phyloP scores from a whole-genome alignment of 2,797 vertebrate species.

The Chelon labrosus region DNA sequence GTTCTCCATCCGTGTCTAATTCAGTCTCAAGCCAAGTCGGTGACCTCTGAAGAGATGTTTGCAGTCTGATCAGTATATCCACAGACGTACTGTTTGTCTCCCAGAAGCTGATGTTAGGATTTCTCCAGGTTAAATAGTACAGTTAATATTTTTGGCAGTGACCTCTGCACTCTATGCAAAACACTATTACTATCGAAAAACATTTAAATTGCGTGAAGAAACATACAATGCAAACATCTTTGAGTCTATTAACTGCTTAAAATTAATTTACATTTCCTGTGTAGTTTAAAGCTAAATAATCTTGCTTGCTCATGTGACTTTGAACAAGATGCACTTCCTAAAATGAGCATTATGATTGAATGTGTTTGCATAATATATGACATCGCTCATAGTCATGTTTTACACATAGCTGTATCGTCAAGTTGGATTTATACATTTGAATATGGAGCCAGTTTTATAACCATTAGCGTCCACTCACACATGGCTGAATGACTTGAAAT shows the following conservation, averaged over 20 bases:
- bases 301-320: background rate
- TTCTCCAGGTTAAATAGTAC: slow-evolving; percentile 58
- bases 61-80: slow-evolving; percentile 63
- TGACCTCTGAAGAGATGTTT: slow-evolving; percentile 75
- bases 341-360: background rate
- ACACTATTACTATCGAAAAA: slow-evolving; percentile 2
- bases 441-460: slow-evolving; percentile 28
- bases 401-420: slow-evolving; percentile 8
- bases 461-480: slow-evolving; percentile 33
- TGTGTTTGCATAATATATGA: background rate
- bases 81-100: slow-evolving; percentile 45
- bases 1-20: slow-evolving; percentile 77
- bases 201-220: slow-evolving; percentile 2
- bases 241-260: too few relatives aligned
- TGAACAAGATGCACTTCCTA: background rate
- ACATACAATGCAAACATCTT: background rate
- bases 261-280: too few relatives aligned
- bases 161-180: slow-evolving; percentile 19
- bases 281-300: background rate
- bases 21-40: slow-evolving; percentile 75
- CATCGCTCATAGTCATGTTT: background rate
- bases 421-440: slow-evolving; percentile 34
- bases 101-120: slow-evolving; percentile 47
- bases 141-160: slow-evolving; percentile 47
- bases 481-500: slow-evolving; percentile 42